Evolutionary conservation across 2,113 vertebrate genomes (phyloP), one percentile per base, ranked within the genome.

Genomic region (Poecilia latipinna): DNA sequence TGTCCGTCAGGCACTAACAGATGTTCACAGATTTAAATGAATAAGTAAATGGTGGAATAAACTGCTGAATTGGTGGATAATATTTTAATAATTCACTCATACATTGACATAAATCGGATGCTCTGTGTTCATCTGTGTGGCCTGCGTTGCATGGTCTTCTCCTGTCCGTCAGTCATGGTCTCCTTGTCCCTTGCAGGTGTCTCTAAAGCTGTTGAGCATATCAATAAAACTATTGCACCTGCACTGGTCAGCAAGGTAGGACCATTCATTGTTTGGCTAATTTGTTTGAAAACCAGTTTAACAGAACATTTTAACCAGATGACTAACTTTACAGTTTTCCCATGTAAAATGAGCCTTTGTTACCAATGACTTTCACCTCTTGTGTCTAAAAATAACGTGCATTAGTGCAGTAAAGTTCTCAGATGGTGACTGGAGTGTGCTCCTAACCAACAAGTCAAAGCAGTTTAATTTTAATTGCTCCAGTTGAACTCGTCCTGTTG

Each of bases 181-280:
- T 97, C 95, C 95, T 98, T 97, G 94, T 98, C 96, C 96, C 90
- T 96, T 98, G 93, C 94, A 99, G 98, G 98, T 98, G 98, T 99
- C 93, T 95, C 96, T 95, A 98, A 97, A 96, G 98, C 98, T 94
- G 98, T 99, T 97, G 96, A 97, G 88, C 95, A 99, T 97, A 93
- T 99, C 97, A 99, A 99, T 98, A 98, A 97, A 94, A 95, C 94
- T 90, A 98, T 99, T 96, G 98, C 97, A 83, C 98, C 98, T 95
- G 96, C 96, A 94, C 96, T 99, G 95, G 80, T 99, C 96, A 96
- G 94, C 94, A 96, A 99, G 98, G 98, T 99, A 98, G 96, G 98
- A 94, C 94, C 90, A 92, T 89, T 91, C 87, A 86, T 94, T 94
- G 82, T 94, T 92, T 89, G 87, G 92, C 93, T 94, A 94, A 94